These are phyloP conservation scores for Graptemys geographica DNA, from an alignment of 2,797 vertebrate species.

Conservation along the genomic window DNA sequence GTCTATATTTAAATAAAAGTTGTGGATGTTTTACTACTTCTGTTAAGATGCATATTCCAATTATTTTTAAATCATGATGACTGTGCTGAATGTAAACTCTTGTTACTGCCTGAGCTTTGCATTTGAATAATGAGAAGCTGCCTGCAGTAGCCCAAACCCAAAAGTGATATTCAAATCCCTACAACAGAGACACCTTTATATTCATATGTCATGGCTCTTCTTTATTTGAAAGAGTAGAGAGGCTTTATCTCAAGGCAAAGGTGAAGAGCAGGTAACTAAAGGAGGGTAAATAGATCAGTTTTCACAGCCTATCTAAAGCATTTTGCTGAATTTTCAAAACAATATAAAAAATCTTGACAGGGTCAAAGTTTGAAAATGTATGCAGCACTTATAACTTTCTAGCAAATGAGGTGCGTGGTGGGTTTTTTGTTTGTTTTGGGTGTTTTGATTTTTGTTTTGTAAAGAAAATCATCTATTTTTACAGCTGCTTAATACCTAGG, in stretches of 20 bases:
- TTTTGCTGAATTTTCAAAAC: neutral
- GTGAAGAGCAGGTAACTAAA: neutral
- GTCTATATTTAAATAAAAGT: neutral
- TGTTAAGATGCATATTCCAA: neutral
- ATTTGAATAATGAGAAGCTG: neutral
- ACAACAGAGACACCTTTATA: neutral
- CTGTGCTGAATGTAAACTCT: neutral
- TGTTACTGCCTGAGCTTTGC: neutral
- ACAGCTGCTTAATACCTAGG: neutral
- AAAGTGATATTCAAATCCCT: neutral
- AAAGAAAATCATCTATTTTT: neutral
- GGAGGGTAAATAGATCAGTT: neutral
- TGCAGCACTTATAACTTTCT: neutral
- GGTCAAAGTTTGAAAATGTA: constrained; percentile 7
- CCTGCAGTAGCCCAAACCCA: neutral
- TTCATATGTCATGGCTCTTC: neutral
- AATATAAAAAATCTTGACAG: neutral
- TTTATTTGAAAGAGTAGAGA: neutral
- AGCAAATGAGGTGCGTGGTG: neutral
- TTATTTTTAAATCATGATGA: neutral
- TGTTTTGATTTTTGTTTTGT: neutral
- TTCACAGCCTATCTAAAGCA: neutral
- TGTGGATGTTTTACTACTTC: neutral
- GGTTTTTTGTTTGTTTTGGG: neutral
- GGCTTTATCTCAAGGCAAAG: neutral